Evolutionary conservation across 2,113 vertebrate genomes (phyloP).

Genomic region (Drymodes brunneopygia): DNA sequence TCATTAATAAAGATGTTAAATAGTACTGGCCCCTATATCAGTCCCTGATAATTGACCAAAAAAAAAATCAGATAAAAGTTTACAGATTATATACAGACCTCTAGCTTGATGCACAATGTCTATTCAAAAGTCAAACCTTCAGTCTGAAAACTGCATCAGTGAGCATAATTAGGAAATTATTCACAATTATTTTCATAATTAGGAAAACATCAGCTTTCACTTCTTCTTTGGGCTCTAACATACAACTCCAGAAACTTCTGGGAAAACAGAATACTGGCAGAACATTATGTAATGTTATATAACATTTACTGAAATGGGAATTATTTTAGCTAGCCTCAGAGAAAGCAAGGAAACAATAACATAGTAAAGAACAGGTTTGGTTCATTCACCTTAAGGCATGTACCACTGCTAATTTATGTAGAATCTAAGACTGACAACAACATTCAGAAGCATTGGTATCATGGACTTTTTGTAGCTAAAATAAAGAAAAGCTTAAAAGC

Average conservation of each 20-base stretch:
- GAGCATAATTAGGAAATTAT: not conserved
- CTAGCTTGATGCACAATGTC: not conserved
- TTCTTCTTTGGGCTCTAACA: not conserved
- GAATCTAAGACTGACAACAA: not conserved
- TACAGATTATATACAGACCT: not conserved
- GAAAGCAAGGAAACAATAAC: not conserved
- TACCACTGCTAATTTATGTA: not conserved
- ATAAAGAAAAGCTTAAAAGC: not conserved
- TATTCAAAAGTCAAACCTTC: not conserved
- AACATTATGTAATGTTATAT: not conserved
- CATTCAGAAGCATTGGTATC: not conserved
- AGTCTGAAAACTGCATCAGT: not conserved
- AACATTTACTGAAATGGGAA: not conserved
- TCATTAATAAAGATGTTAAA: not conserved
- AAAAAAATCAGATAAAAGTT: not conserved
- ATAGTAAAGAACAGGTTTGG: not conserved
- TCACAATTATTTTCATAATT: not conserved
- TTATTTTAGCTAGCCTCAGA: not conserved
- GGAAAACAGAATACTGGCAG: not conserved
- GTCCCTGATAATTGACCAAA: not conserved
- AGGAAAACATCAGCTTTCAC: not conserved
- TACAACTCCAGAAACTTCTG: not conserved
- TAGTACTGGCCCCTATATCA: not conserved
- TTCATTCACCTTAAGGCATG: not conserved
- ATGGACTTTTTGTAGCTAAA: not conserved